phyloP scores from a whole-genome alignment of 2,113 vertebrate species.

The Thermophis baileyi region DNA sequence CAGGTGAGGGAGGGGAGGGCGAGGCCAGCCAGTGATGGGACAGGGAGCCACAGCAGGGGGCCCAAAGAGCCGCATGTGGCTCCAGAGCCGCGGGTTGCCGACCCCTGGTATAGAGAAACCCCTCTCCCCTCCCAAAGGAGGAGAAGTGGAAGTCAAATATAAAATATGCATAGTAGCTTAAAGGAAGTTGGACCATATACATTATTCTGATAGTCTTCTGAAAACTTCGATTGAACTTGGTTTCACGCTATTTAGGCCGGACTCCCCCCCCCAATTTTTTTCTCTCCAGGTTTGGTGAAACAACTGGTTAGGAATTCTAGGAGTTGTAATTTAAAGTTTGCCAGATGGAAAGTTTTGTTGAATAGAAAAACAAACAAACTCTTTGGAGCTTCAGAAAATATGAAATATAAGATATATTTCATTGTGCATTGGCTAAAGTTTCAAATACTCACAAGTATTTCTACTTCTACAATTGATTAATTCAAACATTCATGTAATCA shows the following conservation, averaged over 20 bases:
- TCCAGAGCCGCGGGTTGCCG: too few relatives aligned
- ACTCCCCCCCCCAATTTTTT: neutral
- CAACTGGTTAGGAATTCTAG: neutral
- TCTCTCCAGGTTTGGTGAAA: neutral
- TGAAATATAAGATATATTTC: neutral
- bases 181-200: neutral
- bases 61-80: too few relatives aligned
- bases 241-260: neutral
- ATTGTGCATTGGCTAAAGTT: too few relatives aligned
- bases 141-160: neutral
- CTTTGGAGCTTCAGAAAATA: neutral
- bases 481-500: neutral
- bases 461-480: neutral
- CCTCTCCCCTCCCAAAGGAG: neutral
- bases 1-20: too few relatives aligned
- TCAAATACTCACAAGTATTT: neutral
- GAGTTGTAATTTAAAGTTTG: neutral
- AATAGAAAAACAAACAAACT: neutral
- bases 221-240: neutral
- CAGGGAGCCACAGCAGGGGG: too few relatives aligned
- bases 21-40: too few relatives aligned
- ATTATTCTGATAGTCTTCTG: neutral
- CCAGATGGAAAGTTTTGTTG: neutral
- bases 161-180: neutral
- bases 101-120: too few relatives aligned